Conservation (phyloP, 2,888 invertebrate species). For the Hyposoter didymator region DNA sequence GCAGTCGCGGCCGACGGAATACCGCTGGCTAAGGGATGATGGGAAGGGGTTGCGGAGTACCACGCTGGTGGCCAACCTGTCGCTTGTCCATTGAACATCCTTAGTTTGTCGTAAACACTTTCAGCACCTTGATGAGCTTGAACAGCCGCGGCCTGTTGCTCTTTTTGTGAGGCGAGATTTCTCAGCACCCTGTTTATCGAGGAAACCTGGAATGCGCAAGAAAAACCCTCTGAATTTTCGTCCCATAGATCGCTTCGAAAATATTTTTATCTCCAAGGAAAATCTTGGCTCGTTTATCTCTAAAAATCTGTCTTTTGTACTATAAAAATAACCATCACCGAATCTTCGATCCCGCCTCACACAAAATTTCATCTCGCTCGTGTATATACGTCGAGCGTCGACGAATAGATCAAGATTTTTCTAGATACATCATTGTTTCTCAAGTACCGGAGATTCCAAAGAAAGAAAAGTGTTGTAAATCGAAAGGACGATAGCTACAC, state of each 20-base stretch:
- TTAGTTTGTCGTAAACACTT: slow-evolving; percentile 96
- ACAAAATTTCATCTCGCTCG: background rate
- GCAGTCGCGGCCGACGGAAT: slow-evolving; percentile 81
- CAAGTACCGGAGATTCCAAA: slow-evolving; percentile 45
- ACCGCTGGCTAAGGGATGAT: slow-evolving; percentile 85
- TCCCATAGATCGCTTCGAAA: background rate
- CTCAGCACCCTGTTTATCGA: slow-evolving; percentile 99
- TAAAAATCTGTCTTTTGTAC: background rate
- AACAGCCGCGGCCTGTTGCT: slow-evolving; percentile 93
- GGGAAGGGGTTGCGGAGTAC: slow-evolving; percentile 93
- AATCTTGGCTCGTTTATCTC: slow-evolving; percentile 1
- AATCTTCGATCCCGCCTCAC: background rate
- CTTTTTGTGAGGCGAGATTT: slow-evolving; percentile 98
- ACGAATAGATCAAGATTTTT: slow-evolving; percentile 39
- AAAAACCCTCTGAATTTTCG: background rate
- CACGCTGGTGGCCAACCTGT: slow-evolving; percentile 93
- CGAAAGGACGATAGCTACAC: slow-evolving; percentile 37
- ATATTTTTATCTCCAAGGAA: background rate
- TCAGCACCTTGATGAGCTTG: slow-evolving; percentile 87
- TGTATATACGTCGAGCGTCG: slow-evolving; percentile 36
- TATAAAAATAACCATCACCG: background rate
- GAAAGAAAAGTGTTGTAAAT: slow-evolving; percentile 27
- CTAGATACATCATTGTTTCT: slow-evolving; percentile 62
- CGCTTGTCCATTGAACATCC: slow-evolving; percentile 97
- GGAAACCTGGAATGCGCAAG: slow-evolving; percentile 90